A percentile compares a stretch with the other conserved stretches of the same genome.
These are phyloP conservation scores for Caiman crocodilus DNA, from an alignment of 2,797 vertebrate genomes.

Conservation along the genomic window DNA sequence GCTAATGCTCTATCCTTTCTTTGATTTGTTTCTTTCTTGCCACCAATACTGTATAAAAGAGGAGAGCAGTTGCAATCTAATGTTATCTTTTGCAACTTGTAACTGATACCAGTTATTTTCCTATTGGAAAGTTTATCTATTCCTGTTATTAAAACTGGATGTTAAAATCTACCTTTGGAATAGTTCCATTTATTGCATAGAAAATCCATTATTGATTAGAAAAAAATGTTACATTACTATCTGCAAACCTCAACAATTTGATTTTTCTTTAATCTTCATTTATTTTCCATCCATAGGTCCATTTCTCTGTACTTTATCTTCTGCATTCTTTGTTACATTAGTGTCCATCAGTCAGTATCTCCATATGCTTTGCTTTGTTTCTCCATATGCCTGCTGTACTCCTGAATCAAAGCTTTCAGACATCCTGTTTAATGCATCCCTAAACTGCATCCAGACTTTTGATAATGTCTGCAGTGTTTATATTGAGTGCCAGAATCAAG, in stretches of 20 bases:
- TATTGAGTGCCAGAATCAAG: not conserved
- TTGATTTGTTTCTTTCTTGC: not conserved
- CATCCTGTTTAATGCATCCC: not conserved
- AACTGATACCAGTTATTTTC: not conserved
- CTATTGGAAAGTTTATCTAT: not conserved
- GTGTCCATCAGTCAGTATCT: rapidly evolving
- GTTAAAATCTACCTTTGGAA: not conserved
- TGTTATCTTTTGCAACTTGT: not conserved
- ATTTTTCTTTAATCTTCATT: not conserved
- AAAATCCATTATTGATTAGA: not conserved
- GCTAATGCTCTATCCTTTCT: not conserved
- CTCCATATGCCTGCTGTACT: not conserved
- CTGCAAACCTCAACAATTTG: not conserved
- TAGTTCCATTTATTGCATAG: not conserved
- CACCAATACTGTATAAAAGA: not conserved
- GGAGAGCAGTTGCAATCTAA: not conserved
- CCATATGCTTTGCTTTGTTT: not conserved
- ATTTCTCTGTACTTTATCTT: not conserved
- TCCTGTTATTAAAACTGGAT: not conserved
- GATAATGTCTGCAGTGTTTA: not conserved
- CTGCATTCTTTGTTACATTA: not conserved
- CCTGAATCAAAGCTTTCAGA: not conserved
- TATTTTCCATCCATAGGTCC: not conserved
- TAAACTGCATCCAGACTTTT: not conserved
- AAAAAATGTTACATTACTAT: not conserved